phyloP scores from a whole-genome alignment of 2,888 invertebrate species.

The Phalera bucephala region DNA sequence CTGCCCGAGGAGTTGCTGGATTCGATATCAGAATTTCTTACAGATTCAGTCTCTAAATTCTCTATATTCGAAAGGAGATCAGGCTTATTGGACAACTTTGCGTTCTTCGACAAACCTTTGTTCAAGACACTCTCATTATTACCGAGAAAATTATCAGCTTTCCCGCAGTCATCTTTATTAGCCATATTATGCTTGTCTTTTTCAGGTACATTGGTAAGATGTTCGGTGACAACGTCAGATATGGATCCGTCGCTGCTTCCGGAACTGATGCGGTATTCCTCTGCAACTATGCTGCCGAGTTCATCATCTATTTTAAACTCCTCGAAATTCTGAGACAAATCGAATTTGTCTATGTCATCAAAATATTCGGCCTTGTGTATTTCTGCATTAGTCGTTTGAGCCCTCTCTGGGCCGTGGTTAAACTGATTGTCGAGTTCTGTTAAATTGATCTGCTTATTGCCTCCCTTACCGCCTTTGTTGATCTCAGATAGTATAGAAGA shows the following conservation, averaged over 20 bases:
- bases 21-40: constrained; percentile 88
- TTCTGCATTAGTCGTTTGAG: constrained; percentile 48
- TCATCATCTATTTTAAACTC: constrained; percentile 91
- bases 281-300: constrained; percentile 75
- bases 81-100: constrained; percentile 79
- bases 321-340: constrained; percentile 90
- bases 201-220: constrained; percentile 64
- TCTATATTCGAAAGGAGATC: constrained; percentile 81
- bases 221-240: constrained; percentile 71
- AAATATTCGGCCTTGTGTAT: constrained; percentile 72
- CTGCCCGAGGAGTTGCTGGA: constrained; percentile 82
- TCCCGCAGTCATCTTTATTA: constrained; percentile 46
- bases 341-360: constrained; percentile 84
- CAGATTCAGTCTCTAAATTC: constrained; percentile 82
- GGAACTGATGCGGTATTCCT: constrained; percentile 79
- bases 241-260: constrained; percentile 76
- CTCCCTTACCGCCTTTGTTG: constrained; percentile 74
- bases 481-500: constrained; percentile 84
- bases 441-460: constrained; percentile 69
- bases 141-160: constrained; percentile 59
- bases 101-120: constrained; percentile 60
- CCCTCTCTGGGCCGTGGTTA: constrained; percentile 58
- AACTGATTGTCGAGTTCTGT: constrained; percentile 75
- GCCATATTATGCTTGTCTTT: constrained; percentile 50
- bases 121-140: constrained; percentile 50